Evolutionary conservation across 1,140 invertebrate species (phyloP).

Genomic region (Drosophila baimaii): DNA sequence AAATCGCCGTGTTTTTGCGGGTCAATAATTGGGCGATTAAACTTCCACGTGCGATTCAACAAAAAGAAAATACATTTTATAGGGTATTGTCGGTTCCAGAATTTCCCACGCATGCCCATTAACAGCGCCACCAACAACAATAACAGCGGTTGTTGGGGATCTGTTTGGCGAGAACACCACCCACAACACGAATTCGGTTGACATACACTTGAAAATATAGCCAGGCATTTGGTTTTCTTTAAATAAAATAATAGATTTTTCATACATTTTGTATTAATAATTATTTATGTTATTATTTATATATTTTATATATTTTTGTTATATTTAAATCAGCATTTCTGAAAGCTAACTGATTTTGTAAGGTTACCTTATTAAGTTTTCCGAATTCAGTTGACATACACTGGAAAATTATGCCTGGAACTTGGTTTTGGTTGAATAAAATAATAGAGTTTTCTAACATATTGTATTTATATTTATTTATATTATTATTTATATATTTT

Average conservation of each 20-base stretch:
- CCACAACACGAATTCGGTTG: constrained; percentile 33
- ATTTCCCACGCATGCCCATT: constrained; percentile 50
- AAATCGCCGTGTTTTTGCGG: constrained; percentile 33
- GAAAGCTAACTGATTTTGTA: no score
- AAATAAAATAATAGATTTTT: no score
- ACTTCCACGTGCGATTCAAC: constrained; percentile 28
- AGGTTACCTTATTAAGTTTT: no score
- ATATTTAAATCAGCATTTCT: no score
- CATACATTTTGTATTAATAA: no score
- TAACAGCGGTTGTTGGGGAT: constrained; percentile 11
- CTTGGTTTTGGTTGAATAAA: no score
- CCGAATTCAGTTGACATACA: no score
- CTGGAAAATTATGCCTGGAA: background rate
- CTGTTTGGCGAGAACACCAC: constrained; percentile 27
- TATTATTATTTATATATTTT: no score
- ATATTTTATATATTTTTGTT: no score
- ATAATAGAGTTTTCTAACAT: no score
- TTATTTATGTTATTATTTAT: no score
- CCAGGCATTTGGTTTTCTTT: background rate
- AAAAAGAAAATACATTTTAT: constrained; percentile 21
- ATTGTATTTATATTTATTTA: no score
- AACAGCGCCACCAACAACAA: constrained; percentile 35
- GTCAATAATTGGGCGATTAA: constrained; percentile 39
- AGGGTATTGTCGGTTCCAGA: constrained; percentile 44
- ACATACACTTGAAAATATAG: background rate